Conservation (phyloP, 2,797 vertebrate genomes). For the Danio jaintianensis region DNA sequence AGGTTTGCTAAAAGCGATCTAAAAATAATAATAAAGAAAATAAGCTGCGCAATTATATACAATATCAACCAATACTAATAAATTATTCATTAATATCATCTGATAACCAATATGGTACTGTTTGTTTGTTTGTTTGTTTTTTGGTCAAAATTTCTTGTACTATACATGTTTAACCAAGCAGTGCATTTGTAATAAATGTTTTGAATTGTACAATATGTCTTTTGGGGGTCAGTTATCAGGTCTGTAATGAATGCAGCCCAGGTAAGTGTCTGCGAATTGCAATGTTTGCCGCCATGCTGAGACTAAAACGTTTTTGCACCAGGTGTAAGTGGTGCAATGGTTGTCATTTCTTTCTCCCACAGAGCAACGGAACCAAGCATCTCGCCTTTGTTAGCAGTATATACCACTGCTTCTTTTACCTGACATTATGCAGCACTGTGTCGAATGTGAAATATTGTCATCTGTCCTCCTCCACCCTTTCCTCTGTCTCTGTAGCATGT, state of each 20-base stretch:
- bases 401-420: constrained; percentile 22
- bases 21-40: not conserved
- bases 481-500: constrained; percentile 66
- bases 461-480: constrained; percentile 43
- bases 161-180: constrained; percentile 70
- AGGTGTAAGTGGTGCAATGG: constrained; percentile 22
- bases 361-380: constrained; percentile 28
- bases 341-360: constrained; percentile 36
- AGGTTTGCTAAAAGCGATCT: no score
- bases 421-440: constrained; percentile 37
- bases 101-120: not conserved
- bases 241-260: constrained; percentile 8
- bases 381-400: constrained; percentile 10
- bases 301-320: constrained; percentile 20
- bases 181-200: constrained; percentile 60
- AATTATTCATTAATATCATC: not conserved
- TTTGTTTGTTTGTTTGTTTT: no score
- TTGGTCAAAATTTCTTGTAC: not conserved
- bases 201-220: not conserved
- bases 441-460: constrained; percentile 41
- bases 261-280: constrained; percentile 42
- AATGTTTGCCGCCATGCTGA: constrained; percentile 18
- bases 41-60: not conserved
- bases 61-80: not conserved
- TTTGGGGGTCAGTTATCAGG: constrained; percentile 1